phyloP scores from a whole-genome alignment of 2,113 vertebrate genomes.

The Ceyx margarethae region DNA sequence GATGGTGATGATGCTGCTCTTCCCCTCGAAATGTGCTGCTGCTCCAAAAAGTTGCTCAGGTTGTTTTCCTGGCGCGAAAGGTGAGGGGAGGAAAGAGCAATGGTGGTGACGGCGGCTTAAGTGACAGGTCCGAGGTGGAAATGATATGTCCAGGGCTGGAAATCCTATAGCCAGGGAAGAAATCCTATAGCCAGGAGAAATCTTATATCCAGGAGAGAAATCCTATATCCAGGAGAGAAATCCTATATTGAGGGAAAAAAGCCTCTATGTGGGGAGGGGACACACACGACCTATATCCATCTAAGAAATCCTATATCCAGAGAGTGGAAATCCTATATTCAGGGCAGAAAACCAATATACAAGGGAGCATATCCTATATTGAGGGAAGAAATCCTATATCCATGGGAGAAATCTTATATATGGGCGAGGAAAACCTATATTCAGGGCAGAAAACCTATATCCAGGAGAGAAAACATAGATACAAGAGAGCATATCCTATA shows the following conservation, averaged over 20 bases:
- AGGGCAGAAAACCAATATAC: too few species aligned
- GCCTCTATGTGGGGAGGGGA: not conserved
- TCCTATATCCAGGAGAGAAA: not conserved
- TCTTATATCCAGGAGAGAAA: not conserved
- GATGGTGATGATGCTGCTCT: not conserved
- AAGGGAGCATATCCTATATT: not conserved
- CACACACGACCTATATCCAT: not conserved
- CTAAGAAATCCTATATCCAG: not conserved
- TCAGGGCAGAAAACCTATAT: not conserved
- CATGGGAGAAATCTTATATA: not conserved
- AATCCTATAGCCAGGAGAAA: not conserved
- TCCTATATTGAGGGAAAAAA: not conserved
- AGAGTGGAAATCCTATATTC: not conserved
- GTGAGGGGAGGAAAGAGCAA: not conserved
- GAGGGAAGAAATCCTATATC: not conserved
- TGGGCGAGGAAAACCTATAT: not conserved
- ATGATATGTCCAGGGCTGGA: not conserved
- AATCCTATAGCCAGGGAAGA: not conserved
- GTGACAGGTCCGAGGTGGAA: not conserved
- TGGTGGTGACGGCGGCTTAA: fast-evolving
- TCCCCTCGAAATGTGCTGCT: fast-evolving
- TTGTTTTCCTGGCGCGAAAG: not conserved
- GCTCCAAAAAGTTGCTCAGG: not conserved
- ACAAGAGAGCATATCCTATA: not conserved
- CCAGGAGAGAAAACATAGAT: not conserved